Evolutionary conservation across 2,888 invertebrate genomes (phyloP), one percentile per base, ranked within the genome.

Genomic region (Ectropis crepuscularia): DNA sequence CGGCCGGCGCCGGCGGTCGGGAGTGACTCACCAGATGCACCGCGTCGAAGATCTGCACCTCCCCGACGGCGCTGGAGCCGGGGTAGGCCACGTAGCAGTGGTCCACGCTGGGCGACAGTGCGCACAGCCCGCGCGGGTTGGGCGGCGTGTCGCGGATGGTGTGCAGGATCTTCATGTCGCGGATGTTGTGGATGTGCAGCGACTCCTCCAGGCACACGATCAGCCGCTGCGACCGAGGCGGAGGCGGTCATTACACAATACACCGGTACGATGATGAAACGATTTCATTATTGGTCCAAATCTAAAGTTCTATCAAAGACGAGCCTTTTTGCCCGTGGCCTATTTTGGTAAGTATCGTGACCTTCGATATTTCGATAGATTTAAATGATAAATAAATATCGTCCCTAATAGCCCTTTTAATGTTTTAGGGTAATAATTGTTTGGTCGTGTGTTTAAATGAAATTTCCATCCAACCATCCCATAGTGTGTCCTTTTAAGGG

Each of bases 161-260:
- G 92, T 99, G 99, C 81, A 99, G 94, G 72, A 99, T 97, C 93
- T 98, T 98, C 99, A 99, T 99, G 88, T 99, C 98, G 77, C 97
- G 96, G 81, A 99, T 99, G 93, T 99, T 99, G 94, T 99, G 99
- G 85, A 99, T 98, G 90, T 99, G 99, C 74, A 99, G 94, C 76
- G 98, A 98, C 88, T 99, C 99, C 91, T 99, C 99, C 80, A 99
- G 93, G 88, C 99, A 99, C 74, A 99, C 99, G 73, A 99, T 96
- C 86, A 99, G 94, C 81, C 99, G 95, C 97, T 97, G 94, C 51
- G 81, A 11, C 2, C 12, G 45, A 6, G 53, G 12, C 5, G 1
- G 36, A 9, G 10, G 37, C n/a, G 41, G 6, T 28, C 16, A 28
- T 28, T 28, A 28, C 16, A 28, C 16, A 28, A 2, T 28, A 28